Evolutionary conservation across 2,113 vertebrate genomes (phyloP).

Genomic region (Brachionichthys hirsutus): DNA sequence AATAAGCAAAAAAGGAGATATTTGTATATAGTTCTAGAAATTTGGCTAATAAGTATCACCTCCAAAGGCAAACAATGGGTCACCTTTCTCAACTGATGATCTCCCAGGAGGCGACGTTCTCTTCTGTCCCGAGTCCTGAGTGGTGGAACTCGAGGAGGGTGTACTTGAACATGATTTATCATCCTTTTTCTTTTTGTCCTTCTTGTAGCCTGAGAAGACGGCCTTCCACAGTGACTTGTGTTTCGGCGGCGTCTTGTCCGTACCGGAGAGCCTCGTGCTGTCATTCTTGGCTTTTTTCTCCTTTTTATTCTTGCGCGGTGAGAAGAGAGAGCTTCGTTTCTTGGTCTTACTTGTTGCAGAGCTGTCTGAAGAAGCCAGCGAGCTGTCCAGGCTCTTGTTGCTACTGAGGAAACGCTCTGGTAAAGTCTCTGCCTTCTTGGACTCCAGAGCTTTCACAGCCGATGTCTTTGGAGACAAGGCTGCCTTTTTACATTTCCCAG

Average conservation of each 20-base stretch:
- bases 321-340: constrained; percentile 94
- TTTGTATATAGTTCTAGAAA: neutral
- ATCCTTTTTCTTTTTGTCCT: constrained; percentile 96
- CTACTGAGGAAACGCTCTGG: constrained; percentile 81
- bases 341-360: constrained; percentile 88
- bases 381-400: constrained; percentile 84
- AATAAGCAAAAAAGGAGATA: neutral
- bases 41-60: neutral
- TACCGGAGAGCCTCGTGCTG: constrained; percentile 70
- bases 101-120: constrained; percentile 73
- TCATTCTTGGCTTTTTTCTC: constrained; percentile 94
- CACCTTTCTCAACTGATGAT: constrained; percentile 78
- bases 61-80: rapidly evolving
- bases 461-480: constrained; percentile 69
- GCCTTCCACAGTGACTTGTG: constrained; percentile 94
- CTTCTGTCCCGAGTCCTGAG: constrained; percentile 86
- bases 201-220: constrained; percentile 95
- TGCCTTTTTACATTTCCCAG: constrained; percentile 71
- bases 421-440: constrained; percentile 72
- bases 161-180: constrained; percentile 89
- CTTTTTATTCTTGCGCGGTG: constrained; percentile 93
- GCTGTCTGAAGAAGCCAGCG: constrained; percentile 88
- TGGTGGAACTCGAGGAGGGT: constrained; percentile 88
- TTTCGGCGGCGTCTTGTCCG: constrained; percentile 83
- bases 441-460: constrained; percentile 75